phyloP scores from a whole-genome alignment of 1,140 invertebrate genomes.

The Dermatophagoides farinae region DNA sequence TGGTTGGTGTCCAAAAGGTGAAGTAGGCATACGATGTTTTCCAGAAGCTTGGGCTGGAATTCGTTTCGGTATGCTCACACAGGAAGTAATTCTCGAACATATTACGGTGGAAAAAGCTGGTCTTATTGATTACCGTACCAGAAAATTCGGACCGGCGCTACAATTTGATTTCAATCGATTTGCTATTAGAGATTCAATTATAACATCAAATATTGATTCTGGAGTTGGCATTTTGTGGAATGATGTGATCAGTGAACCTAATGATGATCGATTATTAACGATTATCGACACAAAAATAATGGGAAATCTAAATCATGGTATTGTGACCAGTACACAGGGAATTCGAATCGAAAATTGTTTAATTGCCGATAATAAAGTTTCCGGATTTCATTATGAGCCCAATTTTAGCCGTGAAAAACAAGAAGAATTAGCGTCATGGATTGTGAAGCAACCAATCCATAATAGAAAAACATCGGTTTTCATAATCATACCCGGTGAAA shows the following conservation, averaged over 20 bases:
- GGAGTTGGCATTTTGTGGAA: constrained; percentile 70
- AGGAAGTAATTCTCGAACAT: constrained; percentile 64
- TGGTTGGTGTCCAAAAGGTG: constrained; percentile 59
- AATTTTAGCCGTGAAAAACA: constrained; percentile 59
- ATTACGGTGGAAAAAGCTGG: constrained; percentile 76
- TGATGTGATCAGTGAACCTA: constrained; percentile 45
- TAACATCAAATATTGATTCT: constrained; percentile 61
- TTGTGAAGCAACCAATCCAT: constrained; percentile 23
- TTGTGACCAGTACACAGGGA: constrained; percentile 26
- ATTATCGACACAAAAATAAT: constrained; percentile 69
- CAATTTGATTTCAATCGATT: constrained; percentile 91
- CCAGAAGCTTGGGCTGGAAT: constrained; percentile 78
- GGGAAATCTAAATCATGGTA: constrained; percentile 63
- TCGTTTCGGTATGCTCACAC: constrained; percentile 62
- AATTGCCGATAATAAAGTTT: constrained; percentile 48
- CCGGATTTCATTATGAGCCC: constrained; percentile 80
- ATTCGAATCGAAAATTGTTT: constrained; percentile 17
- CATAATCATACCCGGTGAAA: constrained; percentile 11
- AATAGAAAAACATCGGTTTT: constrained; percentile 16
- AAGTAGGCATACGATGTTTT: constrained; percentile 70
- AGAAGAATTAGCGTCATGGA: constrained; percentile 78
- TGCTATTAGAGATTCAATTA: constrained; percentile 55
- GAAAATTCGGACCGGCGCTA: constrained; percentile 67
- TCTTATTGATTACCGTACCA: constrained; percentile 73
- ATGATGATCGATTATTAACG: constrained; percentile 48